Evolutionary conservation across 2,797 vertebrate genomes (phyloP), one percentile per base, ranked within the genome.

Genomic region (Enteromius thamalakanensis): DNA sequence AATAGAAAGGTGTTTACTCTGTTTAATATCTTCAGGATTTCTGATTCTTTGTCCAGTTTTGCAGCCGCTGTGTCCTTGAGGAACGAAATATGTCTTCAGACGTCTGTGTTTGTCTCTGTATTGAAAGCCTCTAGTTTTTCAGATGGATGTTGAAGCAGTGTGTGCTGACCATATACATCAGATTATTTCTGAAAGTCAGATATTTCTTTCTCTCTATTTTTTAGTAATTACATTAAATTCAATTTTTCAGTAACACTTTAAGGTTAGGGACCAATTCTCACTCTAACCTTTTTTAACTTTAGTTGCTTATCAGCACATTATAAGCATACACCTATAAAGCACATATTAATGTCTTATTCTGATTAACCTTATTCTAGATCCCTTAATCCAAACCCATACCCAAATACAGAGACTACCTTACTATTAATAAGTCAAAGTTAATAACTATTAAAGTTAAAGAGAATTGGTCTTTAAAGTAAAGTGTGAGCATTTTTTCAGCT

Each of bases 71-170:
- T 67, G 45, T 64, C 55, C 71, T 80, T 77, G 34, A 37, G 21
- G 19, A 26, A 79, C 53, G 55, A 51, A 69, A 79, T 15, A 4
- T 17, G 51, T 80, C 72, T 47, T 76, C 72, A 81, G 58, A 70
- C 55, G 34, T 65, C 69, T 58, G 42, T 42, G 62, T 68, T 84
- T 74, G 78, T 64, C 45, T 85, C 72, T 83, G 67, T 78, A 23
- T 17, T 64, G 69, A 75, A 86, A 76, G 42, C 21, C 77, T 83
- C 34, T 78, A 53, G 23, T 55, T 83, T 85, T 82, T 78, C 83
- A 88, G 85, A 85, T 21, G 67, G 34, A 55, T 75, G 23, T 58
- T 47, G 45, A 42, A 80, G 77, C 53, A 79, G 32, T 67, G 55
- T n/a, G 58, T 71, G 32, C 10, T 37, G 80, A 82, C 77, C 65